Evolutionary conservation across 2,888 invertebrate genomes (phyloP).

Genomic region (Sinhomidia bicolor): DNA sequence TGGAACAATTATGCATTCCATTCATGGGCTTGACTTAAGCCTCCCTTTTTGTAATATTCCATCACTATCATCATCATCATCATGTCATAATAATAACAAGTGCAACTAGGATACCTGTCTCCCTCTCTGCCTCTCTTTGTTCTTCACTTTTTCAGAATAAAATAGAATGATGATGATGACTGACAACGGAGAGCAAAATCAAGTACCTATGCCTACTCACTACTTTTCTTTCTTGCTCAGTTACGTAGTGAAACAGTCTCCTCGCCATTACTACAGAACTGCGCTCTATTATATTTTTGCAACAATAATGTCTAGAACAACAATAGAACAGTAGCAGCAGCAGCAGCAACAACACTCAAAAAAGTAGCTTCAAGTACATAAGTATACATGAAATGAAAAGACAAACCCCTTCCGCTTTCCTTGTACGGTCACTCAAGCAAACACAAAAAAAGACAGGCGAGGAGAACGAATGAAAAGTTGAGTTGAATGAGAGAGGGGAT

Average conservation of each 20-base stretch:
- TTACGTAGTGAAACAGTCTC: background rate
- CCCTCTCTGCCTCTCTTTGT: background rate
- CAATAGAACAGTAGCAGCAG: background rate
- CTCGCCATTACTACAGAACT: background rate
- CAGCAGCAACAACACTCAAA: background rate
- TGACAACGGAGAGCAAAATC: background rate
- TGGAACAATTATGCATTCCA: constrained; percentile 23
- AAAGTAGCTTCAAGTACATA: background rate
- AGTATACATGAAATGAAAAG: background rate
- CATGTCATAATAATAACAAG: background rate
- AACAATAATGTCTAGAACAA: constrained; percentile 25
- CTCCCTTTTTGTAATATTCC: constrained; percentile 12
- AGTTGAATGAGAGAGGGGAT: constrained; percentile 32
- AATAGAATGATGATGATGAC: background rate
- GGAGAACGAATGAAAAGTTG: constrained; percentile 24
- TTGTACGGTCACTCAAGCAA: constrained; percentile 60
- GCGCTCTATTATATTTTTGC: constrained; percentile 25
- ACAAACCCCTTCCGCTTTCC: constrained; percentile 54
- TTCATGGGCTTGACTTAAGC: constrained; percentile 9
- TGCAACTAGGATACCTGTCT: background rate
- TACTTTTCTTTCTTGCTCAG: background rate
- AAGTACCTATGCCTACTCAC: background rate
- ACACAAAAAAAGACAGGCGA: constrained; percentile 28
- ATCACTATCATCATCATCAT: background rate
- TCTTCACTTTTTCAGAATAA: background rate